Evolutionary conservation across 2,797 vertebrate genomes (phyloP).

Genomic region (Microchirus variegatus): DNA sequence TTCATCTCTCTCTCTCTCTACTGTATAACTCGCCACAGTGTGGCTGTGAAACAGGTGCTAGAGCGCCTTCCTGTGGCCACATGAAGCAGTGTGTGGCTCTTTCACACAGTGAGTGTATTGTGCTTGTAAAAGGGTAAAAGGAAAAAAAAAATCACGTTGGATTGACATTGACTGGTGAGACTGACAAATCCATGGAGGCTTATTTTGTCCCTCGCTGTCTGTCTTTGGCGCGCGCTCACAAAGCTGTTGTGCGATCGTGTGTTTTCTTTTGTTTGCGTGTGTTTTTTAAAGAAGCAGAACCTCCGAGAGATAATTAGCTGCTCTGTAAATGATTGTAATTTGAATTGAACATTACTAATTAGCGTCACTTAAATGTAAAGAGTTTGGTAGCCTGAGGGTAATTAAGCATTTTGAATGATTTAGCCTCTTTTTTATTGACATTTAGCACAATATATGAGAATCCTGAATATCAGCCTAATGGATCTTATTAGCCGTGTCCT

Average conservation of each 20-base stretch:
- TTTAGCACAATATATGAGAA: slow-evolving; percentile 64
- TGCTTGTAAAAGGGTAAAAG: slow-evolving; percentile 1
- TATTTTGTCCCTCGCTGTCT: not conserved
- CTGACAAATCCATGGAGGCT: not conserved
- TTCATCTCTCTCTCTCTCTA: not conserved
- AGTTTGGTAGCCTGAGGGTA: slow-evolving; percentile 51
- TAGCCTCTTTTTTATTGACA: slow-evolving; percentile 67
- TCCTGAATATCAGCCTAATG: slow-evolving; percentile 74
- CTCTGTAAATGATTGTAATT: slow-evolving; percentile 58
- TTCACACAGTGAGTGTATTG: slow-evolving; percentile 1
- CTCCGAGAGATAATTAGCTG: slow-evolving; percentile 44
- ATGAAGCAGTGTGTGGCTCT: slow-evolving; percentile 4
- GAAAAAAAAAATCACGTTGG: not conserved
- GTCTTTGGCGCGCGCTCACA: not conserved
- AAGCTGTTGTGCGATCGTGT: slow-evolving; percentile 1
- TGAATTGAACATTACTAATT: slow-evolving; percentile 65
- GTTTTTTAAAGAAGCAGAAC: slow-evolving; percentile 33
- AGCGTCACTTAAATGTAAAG: slow-evolving; percentile 61
- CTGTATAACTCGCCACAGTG: slow-evolving; percentile 6
- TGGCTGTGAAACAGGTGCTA: slow-evolving; percentile 28
- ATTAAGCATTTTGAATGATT: slow-evolving; percentile 63
- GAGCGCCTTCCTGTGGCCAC: slow-evolving; percentile 45
- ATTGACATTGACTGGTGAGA: not conserved
- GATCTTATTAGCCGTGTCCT: slow-evolving; percentile 80
- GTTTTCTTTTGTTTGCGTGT: slow-evolving; percentile 20